These are phyloP conservation scores for Tetanocera ferruginea DNA, from an alignment of 2,888 invertebrate species.

Conservation along the genomic window DNA sequence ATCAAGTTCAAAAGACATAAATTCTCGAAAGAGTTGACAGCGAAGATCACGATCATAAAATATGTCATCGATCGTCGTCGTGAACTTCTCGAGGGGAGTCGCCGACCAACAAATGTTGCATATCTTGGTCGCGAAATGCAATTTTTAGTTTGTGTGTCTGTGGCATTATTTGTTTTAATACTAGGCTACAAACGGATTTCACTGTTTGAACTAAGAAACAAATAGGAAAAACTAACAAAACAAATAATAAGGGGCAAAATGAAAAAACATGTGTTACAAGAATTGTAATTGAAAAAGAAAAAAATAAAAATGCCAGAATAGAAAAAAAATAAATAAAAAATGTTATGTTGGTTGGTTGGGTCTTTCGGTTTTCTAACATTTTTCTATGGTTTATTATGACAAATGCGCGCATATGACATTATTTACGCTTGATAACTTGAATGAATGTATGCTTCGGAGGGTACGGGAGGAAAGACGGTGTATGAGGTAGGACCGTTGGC, in stretches of 20 bases:
- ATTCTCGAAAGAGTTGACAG: slow-evolving; percentile 21
- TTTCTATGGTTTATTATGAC: slow-evolving; percentile 38
- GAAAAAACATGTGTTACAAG: slow-evolving; percentile 23
- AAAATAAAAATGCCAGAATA: neutral
- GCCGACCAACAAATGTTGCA: neutral
- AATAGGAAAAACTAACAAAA: slow-evolving; percentile 20
- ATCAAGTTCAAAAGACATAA: slow-evolving; percentile 25
- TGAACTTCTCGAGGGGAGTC: slow-evolving; percentile 24
- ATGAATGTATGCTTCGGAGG: slow-evolving; percentile 42
- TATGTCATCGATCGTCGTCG: slow-evolving; percentile 18
- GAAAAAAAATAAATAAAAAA: neutral
- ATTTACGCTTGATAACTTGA: slow-evolving; percentile 53
- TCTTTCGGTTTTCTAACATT: neutral
- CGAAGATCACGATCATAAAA: slow-evolving; percentile 35
- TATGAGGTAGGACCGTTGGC: neutral
- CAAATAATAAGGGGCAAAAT: slow-evolving; percentile 10
- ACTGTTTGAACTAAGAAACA: slow-evolving; percentile 45
- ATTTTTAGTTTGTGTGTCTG: slow-evolving; percentile 20
- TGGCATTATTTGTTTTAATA: slow-evolving; percentile 33
- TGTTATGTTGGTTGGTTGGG: neutral
- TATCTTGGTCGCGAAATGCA: slow-evolving; percentile 10
- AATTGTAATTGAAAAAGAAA: slow-evolving; percentile 1
- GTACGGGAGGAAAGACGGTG: neutral
- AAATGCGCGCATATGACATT: slow-evolving; percentile 48
- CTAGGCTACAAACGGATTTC: slow-evolving; percentile 37